Base-by-base conservation (phyloP, 30 jellyfish, hydroid and myxozoan species). In the Turritopsis dohrnii region DNA sequence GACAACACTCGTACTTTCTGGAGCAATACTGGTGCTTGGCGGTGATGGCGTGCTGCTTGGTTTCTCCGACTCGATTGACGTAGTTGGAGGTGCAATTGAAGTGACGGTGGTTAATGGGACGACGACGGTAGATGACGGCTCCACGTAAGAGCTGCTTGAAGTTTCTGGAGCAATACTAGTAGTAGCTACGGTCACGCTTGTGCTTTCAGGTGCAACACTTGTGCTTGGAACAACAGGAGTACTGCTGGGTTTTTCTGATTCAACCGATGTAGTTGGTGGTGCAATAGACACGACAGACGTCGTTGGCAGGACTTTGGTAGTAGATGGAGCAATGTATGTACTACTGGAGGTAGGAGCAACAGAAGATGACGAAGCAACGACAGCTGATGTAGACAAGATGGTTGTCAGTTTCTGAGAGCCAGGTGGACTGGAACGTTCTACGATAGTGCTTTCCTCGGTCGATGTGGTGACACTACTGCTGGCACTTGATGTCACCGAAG, bases 41-140 rank as follows among this genome's bases (percentile, higher is more conserved):
- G n/a, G n/a, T n/a, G n/a, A n/a, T n/a, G 60, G 60, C 18, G 81
- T 16, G 81, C 30, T 72, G 52, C 81, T 72, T 18, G 30, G 22
- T 0, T 1, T 22, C 30, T 19, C 7, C 41, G 76, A 71, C 13
- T 41, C 60, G 65, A 73, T 60, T 27, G 93, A 76, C 27, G 88
- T 75, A 27, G 88, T 53, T 0, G 93, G 71, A 20, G 81, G 52
- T 5, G 84, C 69, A 5, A 76, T 5, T 0, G 84, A 76, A 1
- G 69, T 76, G 22, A 72, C 18, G 7, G 81, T 26, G 52, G 81
- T 72, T n/a, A 18, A 41, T 26, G 81, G 81, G 7, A 72, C 41
- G 22, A 72, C 81, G 1, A 19, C 76, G 86, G 75, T 85, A 80
- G 87, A 1, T 76, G 21, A 23, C 66, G 81, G 20, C 54, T 71